Conservation (phyloP, 92 coral and sea anemone species). For the Palythoa grandis region DNA sequence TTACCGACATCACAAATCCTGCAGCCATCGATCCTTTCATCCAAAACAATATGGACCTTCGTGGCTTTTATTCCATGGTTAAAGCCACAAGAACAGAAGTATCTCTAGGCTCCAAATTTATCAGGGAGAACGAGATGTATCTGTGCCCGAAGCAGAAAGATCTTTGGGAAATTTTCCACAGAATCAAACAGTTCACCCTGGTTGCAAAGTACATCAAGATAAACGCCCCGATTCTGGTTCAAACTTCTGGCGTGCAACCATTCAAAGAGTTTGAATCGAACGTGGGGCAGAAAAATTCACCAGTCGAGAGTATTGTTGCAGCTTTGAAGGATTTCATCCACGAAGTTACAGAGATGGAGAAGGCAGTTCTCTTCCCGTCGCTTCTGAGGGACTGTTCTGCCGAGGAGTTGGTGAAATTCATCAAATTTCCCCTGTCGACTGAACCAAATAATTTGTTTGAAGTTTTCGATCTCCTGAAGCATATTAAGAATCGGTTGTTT, state of each 20-base stretch:
- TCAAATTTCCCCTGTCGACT: conserved; percentile 27
- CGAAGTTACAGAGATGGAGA: conserved; percentile 81
- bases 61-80: conserved; percentile 74
- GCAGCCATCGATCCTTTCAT: conserved; percentile 46
- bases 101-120: conserved; percentile 53
- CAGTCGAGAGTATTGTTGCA: conserved; percentile 53
- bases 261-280: conserved; percentile 67
- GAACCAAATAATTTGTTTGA: conserved; percentile 62
- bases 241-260: conserved; percentile 60
- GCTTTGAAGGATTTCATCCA: conserved; percentile 68
- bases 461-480: conserved; percentile 66
- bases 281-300: conserved; percentile 20
- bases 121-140: conserved; percentile 61
- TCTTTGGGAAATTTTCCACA: conserved; percentile 65
- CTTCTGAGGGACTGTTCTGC: conserved; percentile 65
- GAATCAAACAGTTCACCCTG: conserved; percentile 68
- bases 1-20: conserved; percentile 60
- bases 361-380: conserved; percentile 79
- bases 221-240: conserved; percentile 46
- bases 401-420: conserved; percentile 47
- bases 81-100: conserved; percentile 78
- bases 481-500: conserved; percentile 64
- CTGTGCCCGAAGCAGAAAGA: conserved; percentile 59
- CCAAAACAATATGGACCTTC: conserved; percentile 71
- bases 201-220: conserved; percentile 70